Evolutionary conservation across 2,888 invertebrate species (phyloP).

Genomic region (Epistrophe eligans): DNA sequence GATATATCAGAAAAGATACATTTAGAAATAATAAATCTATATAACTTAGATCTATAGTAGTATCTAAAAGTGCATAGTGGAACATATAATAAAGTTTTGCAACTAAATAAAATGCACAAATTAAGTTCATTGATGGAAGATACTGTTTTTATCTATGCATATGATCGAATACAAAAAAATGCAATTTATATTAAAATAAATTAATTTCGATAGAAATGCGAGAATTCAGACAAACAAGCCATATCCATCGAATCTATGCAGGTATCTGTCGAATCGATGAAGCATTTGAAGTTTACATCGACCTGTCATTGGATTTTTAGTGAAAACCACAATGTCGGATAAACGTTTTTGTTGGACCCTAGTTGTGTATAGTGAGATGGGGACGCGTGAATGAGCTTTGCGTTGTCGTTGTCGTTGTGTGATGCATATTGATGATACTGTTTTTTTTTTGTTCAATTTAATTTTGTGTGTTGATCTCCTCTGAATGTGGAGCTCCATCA

Average conservation of each 20-base stretch:
- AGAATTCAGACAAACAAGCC: background rate
- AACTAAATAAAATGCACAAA: conserved; percentile 11
- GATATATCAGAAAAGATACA: background rate
- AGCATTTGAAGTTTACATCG: conserved; percentile 41
- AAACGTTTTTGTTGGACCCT: background rate
- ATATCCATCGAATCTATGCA: background rate
- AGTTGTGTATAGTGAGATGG: background rate
- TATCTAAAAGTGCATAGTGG: background rate
- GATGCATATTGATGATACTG: conserved; percentile 43
- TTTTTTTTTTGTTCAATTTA: background rate
- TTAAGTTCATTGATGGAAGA: conserved; percentile 15
- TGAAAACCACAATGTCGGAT: conserved; percentile 1
- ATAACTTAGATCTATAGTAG: background rate
- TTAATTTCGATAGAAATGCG: background rate
- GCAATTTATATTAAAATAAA: conserved; percentile 23
- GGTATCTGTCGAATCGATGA: conserved; percentile 26
- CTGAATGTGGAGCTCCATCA: background rate
- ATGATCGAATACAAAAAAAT: background rate
- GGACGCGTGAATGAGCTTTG: conserved; percentile 42
- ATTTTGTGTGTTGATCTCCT: conserved; percentile 4
- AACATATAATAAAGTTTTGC: background rate
- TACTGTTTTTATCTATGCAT: conserved; percentile 28
- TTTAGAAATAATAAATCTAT: conserved; percentile 26
- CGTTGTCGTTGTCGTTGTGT: background rate
- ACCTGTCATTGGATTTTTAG: conserved; percentile 15